Conservation (phyloP, 2,888 invertebrate species). For the Acronicta psi region DNA sequence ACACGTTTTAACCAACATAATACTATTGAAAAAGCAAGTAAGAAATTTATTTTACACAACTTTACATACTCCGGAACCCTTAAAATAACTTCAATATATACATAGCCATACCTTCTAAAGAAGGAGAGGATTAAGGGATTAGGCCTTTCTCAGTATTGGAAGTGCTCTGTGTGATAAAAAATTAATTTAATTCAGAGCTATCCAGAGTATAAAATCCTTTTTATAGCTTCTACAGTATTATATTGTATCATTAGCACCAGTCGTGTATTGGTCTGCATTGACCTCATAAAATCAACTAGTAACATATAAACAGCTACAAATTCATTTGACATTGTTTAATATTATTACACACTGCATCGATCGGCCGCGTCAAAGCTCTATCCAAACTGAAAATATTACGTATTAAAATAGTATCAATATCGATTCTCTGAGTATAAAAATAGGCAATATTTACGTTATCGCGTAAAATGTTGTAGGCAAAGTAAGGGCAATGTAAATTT, state of each 20-base stretch:
- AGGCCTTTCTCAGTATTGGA: too few species aligned
- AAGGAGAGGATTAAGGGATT: too few species aligned
- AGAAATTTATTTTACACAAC: too few species aligned
- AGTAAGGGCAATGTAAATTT: not conserved
- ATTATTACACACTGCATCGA: slow-evolving; percentile 13
- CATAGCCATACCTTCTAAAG: too few species aligned
- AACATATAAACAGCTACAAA: slow-evolving; percentile 27
- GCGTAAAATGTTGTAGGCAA: not conserved
- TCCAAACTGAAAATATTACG: slow-evolving; percentile 13
- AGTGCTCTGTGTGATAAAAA: too few species aligned
- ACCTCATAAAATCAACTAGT: slow-evolving; percentile 37
- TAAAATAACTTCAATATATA: too few species aligned
- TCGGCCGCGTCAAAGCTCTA: slow-evolving; percentile 5
- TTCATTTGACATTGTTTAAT: slow-evolving; percentile 52
- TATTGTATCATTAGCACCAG: slow-evolving; percentile 22
- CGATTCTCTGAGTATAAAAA: slow-evolving; percentile 31
- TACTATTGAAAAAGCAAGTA: too few species aligned
- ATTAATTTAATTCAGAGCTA: too few species aligned
- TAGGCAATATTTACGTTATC: slow-evolving; percentile 6
- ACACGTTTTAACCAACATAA: too few species aligned
- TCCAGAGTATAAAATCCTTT: not conserved
- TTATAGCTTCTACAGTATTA: slow-evolving; percentile 9
- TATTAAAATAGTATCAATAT: slow-evolving; percentile 13
- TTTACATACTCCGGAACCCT: too few species aligned
- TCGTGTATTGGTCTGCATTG: slow-evolving; percentile 38